Evolutionary conservation across 2,113 vertebrate species (phyloP).

Genomic region (Enhydra lutris): DNA sequence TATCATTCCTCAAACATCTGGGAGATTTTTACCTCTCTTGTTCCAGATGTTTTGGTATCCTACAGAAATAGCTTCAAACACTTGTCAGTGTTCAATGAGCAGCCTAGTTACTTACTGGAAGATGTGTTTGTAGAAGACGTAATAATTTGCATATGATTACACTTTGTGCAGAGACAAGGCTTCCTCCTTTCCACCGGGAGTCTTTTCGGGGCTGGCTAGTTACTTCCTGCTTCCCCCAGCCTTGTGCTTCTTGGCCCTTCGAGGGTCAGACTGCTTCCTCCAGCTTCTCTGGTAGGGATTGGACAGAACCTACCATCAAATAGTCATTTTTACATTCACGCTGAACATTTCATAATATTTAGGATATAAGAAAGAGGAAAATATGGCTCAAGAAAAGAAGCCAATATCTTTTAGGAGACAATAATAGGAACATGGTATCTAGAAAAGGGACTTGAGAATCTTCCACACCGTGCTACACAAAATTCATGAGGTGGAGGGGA

Average conservation of each 20-base stretch:
- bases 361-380: neutral
- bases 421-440: neutral
- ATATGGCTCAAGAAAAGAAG: neutral
- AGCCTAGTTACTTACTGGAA: slow-evolving; percentile 33
- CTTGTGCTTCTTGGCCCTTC: slow-evolving; percentile 6
- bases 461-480: neutral
- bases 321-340: neutral
- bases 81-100: slow-evolving; percentile 30
- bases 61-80: slow-evolving; percentile 30
- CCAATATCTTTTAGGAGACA: neutral
- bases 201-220: neutral
- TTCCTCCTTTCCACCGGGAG: slow-evolving; percentile 42
- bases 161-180: neutral
- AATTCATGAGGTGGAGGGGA: neutral
- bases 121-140: slow-evolving; percentile 25
- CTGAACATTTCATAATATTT: neutral
- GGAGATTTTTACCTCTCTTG: slow-evolving; percentile 27
- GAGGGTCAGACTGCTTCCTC: neutral
- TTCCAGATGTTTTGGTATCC: slow-evolving; percentile 57
- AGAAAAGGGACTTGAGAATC: neutral
- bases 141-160: slow-evolving; percentile 59
- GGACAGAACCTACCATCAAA: slow-evolving; percentile 4
- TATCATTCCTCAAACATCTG: slow-evolving; percentile 47
- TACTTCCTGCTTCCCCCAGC: slow-evolving; percentile 8
- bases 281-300: neutral